Conservation (phyloP, 2,797 vertebrate genomes). For the Typhlichthys subterraneus region DNA sequence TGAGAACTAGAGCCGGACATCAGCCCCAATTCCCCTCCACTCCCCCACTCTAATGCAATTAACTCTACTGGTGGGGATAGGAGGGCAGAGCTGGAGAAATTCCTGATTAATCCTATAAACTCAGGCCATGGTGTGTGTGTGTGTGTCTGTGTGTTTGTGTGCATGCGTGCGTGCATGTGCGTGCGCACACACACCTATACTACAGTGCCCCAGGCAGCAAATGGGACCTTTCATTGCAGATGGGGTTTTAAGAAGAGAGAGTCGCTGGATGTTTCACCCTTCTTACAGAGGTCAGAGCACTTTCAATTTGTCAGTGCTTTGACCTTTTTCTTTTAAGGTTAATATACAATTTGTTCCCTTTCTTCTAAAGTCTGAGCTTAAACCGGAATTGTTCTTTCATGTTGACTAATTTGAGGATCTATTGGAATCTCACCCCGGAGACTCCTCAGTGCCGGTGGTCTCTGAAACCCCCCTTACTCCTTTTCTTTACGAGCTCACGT, state of each 20-base stretch:
- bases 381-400: neutral
- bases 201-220: conserved; percentile 25
- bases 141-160: neutral
- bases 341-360: neutral
- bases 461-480: neutral
- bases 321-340: neutral
- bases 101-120: conserved; percentile 72
- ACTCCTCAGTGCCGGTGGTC: neutral
- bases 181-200: neutral
- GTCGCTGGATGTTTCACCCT: conserved; percentile 20
- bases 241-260: conserved; percentile 21
- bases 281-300: conserved; percentile 11
- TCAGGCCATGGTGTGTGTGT: conserved; percentile 14
- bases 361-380: too few species aligned
- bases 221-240: conserved; percentile 38
- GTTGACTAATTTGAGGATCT: neutral
- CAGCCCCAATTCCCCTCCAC: conserved; percentile 56
- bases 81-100: conserved; percentile 54
- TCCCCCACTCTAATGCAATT: conserved; percentile 74
- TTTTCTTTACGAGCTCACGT: neutral
- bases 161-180: neutral
- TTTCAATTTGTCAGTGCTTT: conserved; percentile 19
- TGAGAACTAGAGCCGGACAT: conserved; percentile 53
- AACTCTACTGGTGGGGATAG: conserved; percentile 67
- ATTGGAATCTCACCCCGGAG: neutral